Conservation (phyloP, 1,140 invertebrate species). For the Lucilia sericata region DNA sequence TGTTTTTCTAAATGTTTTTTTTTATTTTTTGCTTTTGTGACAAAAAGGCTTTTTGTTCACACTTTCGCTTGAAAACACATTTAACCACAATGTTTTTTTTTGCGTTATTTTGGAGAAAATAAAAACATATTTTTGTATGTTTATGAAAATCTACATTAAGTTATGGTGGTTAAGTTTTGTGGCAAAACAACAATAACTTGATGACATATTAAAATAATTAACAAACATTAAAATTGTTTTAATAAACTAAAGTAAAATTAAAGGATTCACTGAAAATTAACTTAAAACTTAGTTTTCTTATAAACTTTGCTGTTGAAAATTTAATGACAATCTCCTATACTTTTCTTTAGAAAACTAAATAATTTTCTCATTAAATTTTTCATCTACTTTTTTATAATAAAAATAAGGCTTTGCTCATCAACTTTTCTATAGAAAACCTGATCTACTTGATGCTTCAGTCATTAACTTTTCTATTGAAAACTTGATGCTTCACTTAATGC, state of each 20-base stretch:
- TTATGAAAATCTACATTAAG: neutral
- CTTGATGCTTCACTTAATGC: too few species aligned
- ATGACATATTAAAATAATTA: neutral
- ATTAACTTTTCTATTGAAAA: too few species aligned
- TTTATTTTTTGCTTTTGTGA: neutral
- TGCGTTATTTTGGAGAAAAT: neutral
- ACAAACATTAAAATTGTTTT: neutral
- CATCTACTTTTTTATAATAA: too few species aligned
- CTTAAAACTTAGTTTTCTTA: too few species aligned
- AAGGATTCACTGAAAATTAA: too few species aligned
- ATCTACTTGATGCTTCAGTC: too few species aligned
- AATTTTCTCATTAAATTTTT: too few species aligned
- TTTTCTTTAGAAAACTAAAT: too few species aligned
- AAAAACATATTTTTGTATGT: neutral
- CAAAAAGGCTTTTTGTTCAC: conserved; percentile 35
- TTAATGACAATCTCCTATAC: too few species aligned
- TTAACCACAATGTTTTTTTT: neutral
- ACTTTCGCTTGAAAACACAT: conserved; percentile 31
- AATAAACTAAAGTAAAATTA: too few species aligned
- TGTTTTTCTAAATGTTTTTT: neutral
- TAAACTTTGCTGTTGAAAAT: too few species aligned
- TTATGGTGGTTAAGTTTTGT: neutral
- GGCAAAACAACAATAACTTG: neutral
- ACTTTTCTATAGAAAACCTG: neutral
- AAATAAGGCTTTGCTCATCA: too few species aligned